Evolutionary conservation across 2,888 invertebrate species (phyloP), one percentile per base, ranked within the genome.

Genomic region (Latrodectus hesperus): DNA sequence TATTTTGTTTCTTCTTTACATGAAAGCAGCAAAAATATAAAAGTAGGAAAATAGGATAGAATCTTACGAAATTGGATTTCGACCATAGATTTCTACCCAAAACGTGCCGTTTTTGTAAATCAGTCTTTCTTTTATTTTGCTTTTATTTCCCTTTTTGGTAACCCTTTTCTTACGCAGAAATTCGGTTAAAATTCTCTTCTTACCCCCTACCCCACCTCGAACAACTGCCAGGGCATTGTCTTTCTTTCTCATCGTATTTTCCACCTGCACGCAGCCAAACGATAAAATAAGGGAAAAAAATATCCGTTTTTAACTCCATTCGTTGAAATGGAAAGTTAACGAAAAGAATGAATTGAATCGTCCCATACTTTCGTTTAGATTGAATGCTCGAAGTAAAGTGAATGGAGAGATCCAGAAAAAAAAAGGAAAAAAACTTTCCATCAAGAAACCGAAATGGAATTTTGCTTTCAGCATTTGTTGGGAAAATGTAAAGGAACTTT

Each of bases 101-200:
- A 82, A 82, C 82, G 82, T 82, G 82, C 82, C 75, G 74, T 82
- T 82, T 82, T 82, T 82, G 82, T 60, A 75, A 82, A 82, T 82
- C 82, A 82, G 74, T 53, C 68, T 65, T 78, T 64, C 55, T 80
- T 80, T 51, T 52, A 64, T 72, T 72, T 72, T 72, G 9, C 60
- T 16, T 80, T 80, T 38, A 38, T 72, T 51, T 72, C 71, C 17
- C 10, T 51, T 72, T 53, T 55, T 53, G 10, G 53, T 22, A 53
- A 17, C 55, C 51, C 60, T 81, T 81, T 82, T 67, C 67, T 16
- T 10, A 70, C 26, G 9, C 53, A 16, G 60, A 70, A 73, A 82
- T 67, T 75, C 70, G 82, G 82, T 82, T 82, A 82, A 82, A 82
- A 82, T 38, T 67, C 72, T 8, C 65, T 73, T 67, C 79, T 55